phyloP scores from a whole-genome alignment of 2,113 vertebrate genomes.

The Ceyx cyanopectus region DNA sequence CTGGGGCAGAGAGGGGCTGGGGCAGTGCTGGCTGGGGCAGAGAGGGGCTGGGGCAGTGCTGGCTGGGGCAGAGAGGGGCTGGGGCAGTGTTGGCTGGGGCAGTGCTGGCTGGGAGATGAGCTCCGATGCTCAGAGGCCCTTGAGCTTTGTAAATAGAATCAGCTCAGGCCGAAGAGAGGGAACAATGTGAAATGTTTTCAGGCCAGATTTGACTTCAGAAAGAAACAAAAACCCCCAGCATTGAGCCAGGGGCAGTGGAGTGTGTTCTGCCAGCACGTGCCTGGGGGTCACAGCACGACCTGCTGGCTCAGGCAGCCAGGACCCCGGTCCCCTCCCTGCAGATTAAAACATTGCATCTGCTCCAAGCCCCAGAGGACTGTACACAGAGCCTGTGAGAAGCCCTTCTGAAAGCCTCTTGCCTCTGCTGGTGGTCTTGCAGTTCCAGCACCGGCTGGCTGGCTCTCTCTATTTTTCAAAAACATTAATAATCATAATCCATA shows the following conservation, averaged over 20 bases:
- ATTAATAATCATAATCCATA: slow-evolving; percentile 76
- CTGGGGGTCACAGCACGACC: not conserved
- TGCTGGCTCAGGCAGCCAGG: slow-evolving; percentile 50
- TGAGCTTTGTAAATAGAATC: slow-evolving; percentile 87
- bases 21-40: slow-evolving; percentile 74
- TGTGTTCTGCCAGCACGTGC: slow-evolving; percentile 33
- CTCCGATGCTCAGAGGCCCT: slow-evolving; percentile 77
- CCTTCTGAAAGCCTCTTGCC: slow-evolving; percentile 41
- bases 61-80: slow-evolving; percentile 65
- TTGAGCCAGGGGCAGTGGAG: slow-evolving; percentile 44
- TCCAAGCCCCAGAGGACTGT: slow-evolving; percentile 43
- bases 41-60: slow-evolving; percentile 56
- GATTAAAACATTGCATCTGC: slow-evolving; percentile 71
- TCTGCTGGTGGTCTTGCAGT: slow-evolving; percentile 76
- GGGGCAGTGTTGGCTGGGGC: slow-evolving; percentile 74
- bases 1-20: slow-evolving; percentile 63
- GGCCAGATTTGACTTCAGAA: slow-evolving; percentile 64
- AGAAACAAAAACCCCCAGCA: not conserved
- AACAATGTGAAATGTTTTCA: slow-evolving; percentile 75
- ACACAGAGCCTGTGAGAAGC: slow-evolving; percentile 57
- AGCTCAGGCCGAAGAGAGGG: slow-evolving; percentile 70
- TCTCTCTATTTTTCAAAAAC: slow-evolving; percentile 71
- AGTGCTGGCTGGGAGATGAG: slow-evolving; percentile 63
- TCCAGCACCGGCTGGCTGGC: slow-evolving; percentile 53
- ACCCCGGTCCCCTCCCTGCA: slow-evolving; percentile 23